A percentile compares a stretch with the other conserved stretches of the same genome.
These are phyloP conservation scores for Peromyscus nudipes DNA, from an alignment of 2,797 vertebrate genomes.

Conservation along the genomic window DNA sequence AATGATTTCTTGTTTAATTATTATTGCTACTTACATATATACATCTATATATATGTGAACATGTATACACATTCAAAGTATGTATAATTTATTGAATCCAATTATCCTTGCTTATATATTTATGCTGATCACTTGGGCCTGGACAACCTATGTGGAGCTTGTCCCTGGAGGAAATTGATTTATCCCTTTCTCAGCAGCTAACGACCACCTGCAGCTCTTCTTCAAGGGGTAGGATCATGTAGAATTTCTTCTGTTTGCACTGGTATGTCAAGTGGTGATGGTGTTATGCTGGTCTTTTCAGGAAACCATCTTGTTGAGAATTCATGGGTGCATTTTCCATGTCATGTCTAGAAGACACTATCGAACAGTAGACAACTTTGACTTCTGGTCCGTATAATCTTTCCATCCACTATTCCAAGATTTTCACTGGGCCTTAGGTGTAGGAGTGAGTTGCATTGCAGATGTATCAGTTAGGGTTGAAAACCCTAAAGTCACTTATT, in stretches of 20 bases:
- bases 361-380: neutral
- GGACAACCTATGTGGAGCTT: neutral
- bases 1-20: neutral
- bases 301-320: neutral
- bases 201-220: neutral
- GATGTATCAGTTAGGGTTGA: neutral
- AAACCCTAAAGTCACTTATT: neutral
- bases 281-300: neutral
- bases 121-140: neutral
- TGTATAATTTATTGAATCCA: neutral
- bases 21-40: neutral
- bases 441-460: neutral
- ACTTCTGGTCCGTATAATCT: neutral
- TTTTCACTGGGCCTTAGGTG: neutral
- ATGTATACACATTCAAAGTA: neutral
- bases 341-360: neutral
- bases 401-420: neutral
- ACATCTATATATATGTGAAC: neutral
- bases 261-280: neutral
- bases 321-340: neutral
- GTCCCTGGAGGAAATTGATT: neutral
- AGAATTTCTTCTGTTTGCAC: neutral
- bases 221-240: neutral
- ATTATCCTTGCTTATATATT: neutral
- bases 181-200: neutral